Evolutionary conservation across 2,888 invertebrate species (phyloP), one percentile per base, ranked within the genome.

Genomic region (Lepidochitona cinerea): DNA sequence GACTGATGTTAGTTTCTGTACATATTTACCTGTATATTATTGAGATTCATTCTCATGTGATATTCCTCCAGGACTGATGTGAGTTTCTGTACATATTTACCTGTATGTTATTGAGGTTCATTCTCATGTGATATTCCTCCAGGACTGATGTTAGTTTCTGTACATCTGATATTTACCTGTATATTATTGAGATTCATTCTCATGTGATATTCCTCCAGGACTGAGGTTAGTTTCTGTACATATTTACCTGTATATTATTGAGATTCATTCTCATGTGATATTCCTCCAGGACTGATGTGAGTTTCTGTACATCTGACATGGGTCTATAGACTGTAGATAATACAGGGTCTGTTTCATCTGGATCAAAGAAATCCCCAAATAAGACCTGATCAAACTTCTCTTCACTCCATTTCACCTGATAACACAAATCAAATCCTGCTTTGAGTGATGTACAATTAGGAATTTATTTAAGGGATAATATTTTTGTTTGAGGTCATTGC

Each of bases 331-430:
- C 78, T 5, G 14, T 23, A 9, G 75, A 64, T 6, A 74, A 66
- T 6, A 76, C 77, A 32, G 79, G 78, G 66, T 79, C 81, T 26
- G 70, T 59, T n/a, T 74, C 79, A 36, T 74, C 72, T 14, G 83
- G 70, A 68, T 89, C 89, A 74, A 89, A 84, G 83, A 90, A 90
- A 78, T 90, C 90, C 29, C 88, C 88, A 82, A 90, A 90, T 67
- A 89, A 79, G 29, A 89, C 80, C 37, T 87, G 86, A 36, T 89
- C 85, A 70, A 90, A 73, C 70, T 84, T 82, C 41, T 88, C 85
- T n/a, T 85, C 74, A 4, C 84, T 80, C 90, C 89, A 89, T 68
- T 84, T 83, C 7, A 88, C 87, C 90, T 90, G 74, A n/a, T 37
- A 72, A 64, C n/a, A n/a, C n/a, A n/a, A n/a, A n/a, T n/a, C n/a